Base-by-base conservation (phyloP, 2,113 vertebrate species). In the Malurus melanocephalus region DNA sequence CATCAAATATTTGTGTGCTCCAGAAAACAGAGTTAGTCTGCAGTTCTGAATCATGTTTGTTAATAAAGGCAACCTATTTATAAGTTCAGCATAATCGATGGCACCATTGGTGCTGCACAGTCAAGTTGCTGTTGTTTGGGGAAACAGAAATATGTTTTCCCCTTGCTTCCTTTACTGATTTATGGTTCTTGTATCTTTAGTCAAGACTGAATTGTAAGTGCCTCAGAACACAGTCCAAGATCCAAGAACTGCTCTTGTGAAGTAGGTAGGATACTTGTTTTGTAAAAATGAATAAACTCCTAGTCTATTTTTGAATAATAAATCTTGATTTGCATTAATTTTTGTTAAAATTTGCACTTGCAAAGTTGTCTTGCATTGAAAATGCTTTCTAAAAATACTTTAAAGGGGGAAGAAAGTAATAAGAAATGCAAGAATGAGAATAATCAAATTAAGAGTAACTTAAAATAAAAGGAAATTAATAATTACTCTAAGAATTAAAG, bases 351-450 rank as follows among this genome's bases (percentile, higher is more conserved):
- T 84, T 74, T 84, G 40, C 45, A 85, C 89, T 88, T 84, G 6
- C 32, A n/a, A 77, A 33, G 13, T 56, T 4, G 2, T 52, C 64
- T 81, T 66, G 35, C 57, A 80, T 38, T 72, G 40, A 77, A 93
- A 67, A 87, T 75, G 10, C 38, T 73, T 87, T 93, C 68, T 87
- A 90, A 90, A 95, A 93, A 81, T 77, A 93, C 32, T 84, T 85
- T 30, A 60, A 91, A 87, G 30, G 5, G 14, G 27, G 11, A 88
- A 67, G 32, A 64, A 82, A 66, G 57, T 59, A 22, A 57, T 28
- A 61, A 81, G 21, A 68, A 60, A 45, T 52, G 24, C 42, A 84
- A 78, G 67, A 74, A 91, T 52, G 27, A 85, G 60, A 92, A 80
- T 67, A 89, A 94, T 89, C 24, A 83, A 89, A 94, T 77, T 78